Evolutionary conservation across 2,797 vertebrate species (phyloP), one percentile per base, ranked within the genome.

Genomic region (Tangara arthus): DNA sequence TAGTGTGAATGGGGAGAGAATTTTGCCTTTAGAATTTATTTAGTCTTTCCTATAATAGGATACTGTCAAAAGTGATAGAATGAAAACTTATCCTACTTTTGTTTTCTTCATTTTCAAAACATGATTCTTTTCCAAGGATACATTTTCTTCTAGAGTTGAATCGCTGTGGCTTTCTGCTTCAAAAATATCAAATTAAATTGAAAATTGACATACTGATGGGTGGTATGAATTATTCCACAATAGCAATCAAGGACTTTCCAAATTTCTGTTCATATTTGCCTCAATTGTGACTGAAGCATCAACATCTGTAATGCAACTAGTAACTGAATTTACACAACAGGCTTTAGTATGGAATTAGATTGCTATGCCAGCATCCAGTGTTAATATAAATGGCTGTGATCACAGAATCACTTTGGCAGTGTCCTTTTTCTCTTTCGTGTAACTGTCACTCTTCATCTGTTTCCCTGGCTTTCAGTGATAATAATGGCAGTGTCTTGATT

Each of bases 401-500:
- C 77, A 82, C 72, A 91, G 79, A 65, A 63, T 69, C 34, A 82
- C 47, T 82, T 91, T 56, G 71, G 27, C n/a, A 41, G 53, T 73
- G 87, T 96, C 85, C 61, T 94, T 87, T 82, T 77, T 83, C 65
- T 73, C n/a, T 87, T 92, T 90, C 64, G 20, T 84, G n/a, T 46
- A 64, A 76, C 69, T 86, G 61, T 89, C 49, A 19, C 85, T 97
- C 77, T 94, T 93, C 47, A 69, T 68, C 42, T 89, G 34, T 49
- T 89, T 92, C 91, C 86, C 24, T 83, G 71, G 12, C 35, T 93
- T 90, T 78, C 21, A 4, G 73, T 89, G 55, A 95, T 96, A 93
- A 84, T 93, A 93, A 96, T 90, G 57, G 82, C 64, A 86, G 75
- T 57, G 81, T 96, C 90, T 96, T 97, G 96, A 97, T 96, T 96